Conservation (phyloP, 1,140 invertebrate species). For the Eriosoma lanigerum region DNA sequence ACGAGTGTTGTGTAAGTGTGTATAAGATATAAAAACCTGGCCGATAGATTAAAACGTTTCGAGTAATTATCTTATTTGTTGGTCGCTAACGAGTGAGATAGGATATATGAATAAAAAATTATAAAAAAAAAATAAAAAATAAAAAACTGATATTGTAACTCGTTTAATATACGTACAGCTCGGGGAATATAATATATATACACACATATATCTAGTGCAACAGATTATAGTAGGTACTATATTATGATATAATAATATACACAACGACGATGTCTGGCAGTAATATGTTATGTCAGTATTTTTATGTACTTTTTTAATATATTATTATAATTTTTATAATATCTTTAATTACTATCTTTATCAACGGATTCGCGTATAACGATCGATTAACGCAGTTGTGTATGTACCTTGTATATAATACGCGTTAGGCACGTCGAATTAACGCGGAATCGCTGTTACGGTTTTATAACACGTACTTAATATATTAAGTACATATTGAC, state of each 20-base stretch:
- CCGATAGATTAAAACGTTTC: slow-evolving; percentile 19
- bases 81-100: slow-evolving; percentile 12
- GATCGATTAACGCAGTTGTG: no score
- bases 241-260: slow-evolving; percentile 14
- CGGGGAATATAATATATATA: slow-evolving; percentile 1
- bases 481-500: no score
- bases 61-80: slow-evolving; percentile 39
- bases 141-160: slow-evolving; percentile 28
- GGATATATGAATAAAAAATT: not conserved
- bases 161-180: slow-evolving; percentile 25
- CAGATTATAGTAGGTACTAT: no score
- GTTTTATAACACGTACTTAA: no score
- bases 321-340: no score
- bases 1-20: not conserved
- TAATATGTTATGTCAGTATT: slow-evolving; percentile 19
- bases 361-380: no score
- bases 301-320: no score
- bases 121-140: not conserved
- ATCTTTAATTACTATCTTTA: no score
- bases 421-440: no score
- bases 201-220: no score
- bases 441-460: no score
- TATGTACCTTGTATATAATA: no score
- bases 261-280: not conserved
- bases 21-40: not conserved